A percentile compares a stretch with the other conserved stretches of the same genome.
phyloP scores from a whole-genome alignment of 2,113 vertebrate species.

The Spilogale gracilis region DNA sequence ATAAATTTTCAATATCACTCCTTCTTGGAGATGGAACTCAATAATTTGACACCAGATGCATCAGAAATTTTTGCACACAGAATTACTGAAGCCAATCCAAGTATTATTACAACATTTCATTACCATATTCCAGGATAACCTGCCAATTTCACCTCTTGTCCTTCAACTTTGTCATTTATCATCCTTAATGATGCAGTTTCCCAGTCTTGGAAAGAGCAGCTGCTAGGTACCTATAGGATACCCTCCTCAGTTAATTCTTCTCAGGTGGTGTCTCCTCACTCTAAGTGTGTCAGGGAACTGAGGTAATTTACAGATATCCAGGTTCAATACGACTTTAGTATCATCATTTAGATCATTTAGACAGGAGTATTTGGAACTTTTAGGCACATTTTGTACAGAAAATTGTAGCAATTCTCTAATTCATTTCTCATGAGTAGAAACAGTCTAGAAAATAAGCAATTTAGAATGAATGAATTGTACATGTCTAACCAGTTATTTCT shows the following conservation, averaged over 20 bases:
- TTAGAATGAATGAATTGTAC: background rate
- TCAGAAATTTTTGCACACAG: conserved; percentile 51
- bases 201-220: conserved; percentile 76
- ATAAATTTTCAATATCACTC: conserved; percentile 18
- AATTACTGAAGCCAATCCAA: conserved; percentile 59
- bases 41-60: conserved; percentile 61
- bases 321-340: background rate
- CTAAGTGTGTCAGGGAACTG: background rate
- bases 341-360: background rate
- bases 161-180: conserved; percentile 67
- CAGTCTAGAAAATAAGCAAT: background rate
- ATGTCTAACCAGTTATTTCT: background rate
- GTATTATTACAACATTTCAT: conserved; percentile 59
- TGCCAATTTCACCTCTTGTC: conserved; percentile 62
- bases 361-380: background rate
- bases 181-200: conserved; percentile 80
- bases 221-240: conserved; percentile 80
- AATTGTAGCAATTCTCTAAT: background rate
- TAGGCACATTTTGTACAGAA: background rate
- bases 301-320: conserved; percentile 76
- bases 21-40: conserved; percentile 54
- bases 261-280: background rate
- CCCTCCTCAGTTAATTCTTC: conserved; percentile 67
- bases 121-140: conserved; percentile 56
- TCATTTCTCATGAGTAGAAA: conserved; percentile 6